Base-by-base conservation (phyloP, 2,888 invertebrate species). In the Silvanus unidentatus region DNA sequence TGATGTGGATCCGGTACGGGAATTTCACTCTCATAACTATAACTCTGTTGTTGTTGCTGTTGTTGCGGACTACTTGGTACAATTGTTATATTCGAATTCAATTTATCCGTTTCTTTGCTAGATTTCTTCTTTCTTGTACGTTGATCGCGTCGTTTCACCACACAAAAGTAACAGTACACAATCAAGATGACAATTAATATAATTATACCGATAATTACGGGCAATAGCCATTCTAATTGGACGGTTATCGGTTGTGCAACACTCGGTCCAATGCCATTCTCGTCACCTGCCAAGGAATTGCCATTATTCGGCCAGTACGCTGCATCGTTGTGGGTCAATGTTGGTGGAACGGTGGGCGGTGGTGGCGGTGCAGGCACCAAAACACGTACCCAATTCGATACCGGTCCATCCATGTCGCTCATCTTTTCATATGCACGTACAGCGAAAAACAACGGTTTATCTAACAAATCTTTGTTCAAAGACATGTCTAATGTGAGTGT, bases 341-440 rank as follows among this genome's bases (percentile, higher is more conserved):
- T 69, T 34, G 74, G 71, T 8, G 70, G 64, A 5, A 71, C 67
- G 0, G 75, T 75, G n/a, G 75, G 71, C 11, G 75, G 75, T 15
- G 75, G 74, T 14, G 74, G 75, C 1, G 77, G 75, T 2, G 73
- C 71, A 1, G 75, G 74, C 1, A 80, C 72, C 44, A 72, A 67
- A 3, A 77, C 73, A 12, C 75, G 62, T 1, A 77, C 76, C 65
- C 75, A 75, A 58, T 80, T 80, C 1, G 79, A 79, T 22, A 75
- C 58, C 1, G 74, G 73, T 5, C 76, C 75, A 1, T 73, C 61
- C 42, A 57, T 43, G 27, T 62, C 59, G 1, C 65, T 57, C 27
- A 69, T 55, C 45, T 71, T 72, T 2, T 74, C 70, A 52, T 69
- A 75, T 1, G 78, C 75, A 27, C 75, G 70, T 2, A 80, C 63